Evolutionary conservation across 2,888 invertebrate genomes (phyloP), one percentile per base, ranked within the genome.

Genomic region (Pomacea canaliculata): DNA sequence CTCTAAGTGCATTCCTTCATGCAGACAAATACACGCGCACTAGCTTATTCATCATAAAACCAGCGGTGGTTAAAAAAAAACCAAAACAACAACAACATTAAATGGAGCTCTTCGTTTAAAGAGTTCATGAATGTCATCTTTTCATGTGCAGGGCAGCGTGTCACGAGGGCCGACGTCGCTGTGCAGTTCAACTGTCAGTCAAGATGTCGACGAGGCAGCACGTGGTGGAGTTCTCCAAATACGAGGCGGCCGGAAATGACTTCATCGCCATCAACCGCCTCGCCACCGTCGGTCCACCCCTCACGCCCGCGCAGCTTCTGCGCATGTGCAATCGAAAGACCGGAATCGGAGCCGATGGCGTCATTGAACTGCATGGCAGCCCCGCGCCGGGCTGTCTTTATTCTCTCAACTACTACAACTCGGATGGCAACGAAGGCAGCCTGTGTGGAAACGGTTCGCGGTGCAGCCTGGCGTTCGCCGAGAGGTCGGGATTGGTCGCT

Each of bases 361-460:
- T 83, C 13, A 48, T 85, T 18, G 79, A 77, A n/a, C 71, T 82
- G 18, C 27, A 72, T 18, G 9, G 63, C 18, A 79, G 75, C 51
- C 37, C 66, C 4, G 16, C 59, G n/a, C 71, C 74, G 13, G 76
- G 71, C 51, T 74, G 68, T 46, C 59, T 68, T 19, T 84, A 81
- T 66, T 70, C 59, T 46, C 71, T 84, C 46, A 46, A 71, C 7
- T 84, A 84, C 69, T 84, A 78, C 77, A 81, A 82, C 70, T 46
- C 83, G 0, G 80, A 83, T 70, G 85, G 85, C 18, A 68, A 56
- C 5, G 70, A 71, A n/a, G 80, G 82, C 1, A 65, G 69, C 7
- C 69, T 85, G 16, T 85, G 85, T 79, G 85, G 85, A 9, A 85
- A 85, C 72, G 85, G 83, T 7, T 76, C 79, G 4, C 73, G 84